A percentile compares a stretch with the other conserved stretches of the same genome.
Conservation (phyloP, 1,140 invertebrate species). For the Chrysomallon squamiferum region DNA sequence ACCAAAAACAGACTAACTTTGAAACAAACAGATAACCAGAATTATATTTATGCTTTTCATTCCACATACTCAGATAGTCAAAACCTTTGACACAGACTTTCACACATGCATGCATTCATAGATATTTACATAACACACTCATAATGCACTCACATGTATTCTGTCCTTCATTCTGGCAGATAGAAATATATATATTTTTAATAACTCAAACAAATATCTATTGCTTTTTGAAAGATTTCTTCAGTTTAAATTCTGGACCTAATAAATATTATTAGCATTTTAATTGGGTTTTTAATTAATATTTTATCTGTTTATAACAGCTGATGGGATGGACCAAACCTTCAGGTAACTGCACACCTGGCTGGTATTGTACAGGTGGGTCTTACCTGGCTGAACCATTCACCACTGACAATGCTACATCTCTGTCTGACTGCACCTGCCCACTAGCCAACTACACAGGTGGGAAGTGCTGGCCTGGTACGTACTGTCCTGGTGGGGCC, state of each 20-base stretch:
- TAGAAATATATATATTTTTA: too few species aligned
- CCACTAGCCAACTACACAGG: constrained; percentile 55
- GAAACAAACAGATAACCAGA: too few species aligned
- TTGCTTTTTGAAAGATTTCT: too few species aligned
- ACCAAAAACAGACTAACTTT: too few species aligned
- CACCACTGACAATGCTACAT: constrained; percentile 33
- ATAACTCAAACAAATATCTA: too few species aligned
- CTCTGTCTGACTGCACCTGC: constrained; percentile 47
- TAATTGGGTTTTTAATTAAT: neutral
- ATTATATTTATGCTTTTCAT: too few species aligned
- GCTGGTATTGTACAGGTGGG: constrained; percentile 58
- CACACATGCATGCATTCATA: too few species aligned
- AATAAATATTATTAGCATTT: neutral
- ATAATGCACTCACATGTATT: too few species aligned
- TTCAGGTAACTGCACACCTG: constrained; percentile 51
- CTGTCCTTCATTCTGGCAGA: too few species aligned
- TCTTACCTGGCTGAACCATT: constrained; percentile 45
- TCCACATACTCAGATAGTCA: too few species aligned
- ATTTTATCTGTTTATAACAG: constrained; percentile 28
- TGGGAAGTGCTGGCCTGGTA: constrained; percentile 58
- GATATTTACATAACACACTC: too few species aligned
- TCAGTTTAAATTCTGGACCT: neutral
- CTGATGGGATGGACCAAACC: constrained; percentile 47
- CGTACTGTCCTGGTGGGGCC: constrained; percentile 50
- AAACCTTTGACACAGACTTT: too few species aligned